These are phyloP conservation scores for Zoanthus sociatus DNA, from an alignment of 92 coral and sea anemone species.

Conservation along the genomic window DNA sequence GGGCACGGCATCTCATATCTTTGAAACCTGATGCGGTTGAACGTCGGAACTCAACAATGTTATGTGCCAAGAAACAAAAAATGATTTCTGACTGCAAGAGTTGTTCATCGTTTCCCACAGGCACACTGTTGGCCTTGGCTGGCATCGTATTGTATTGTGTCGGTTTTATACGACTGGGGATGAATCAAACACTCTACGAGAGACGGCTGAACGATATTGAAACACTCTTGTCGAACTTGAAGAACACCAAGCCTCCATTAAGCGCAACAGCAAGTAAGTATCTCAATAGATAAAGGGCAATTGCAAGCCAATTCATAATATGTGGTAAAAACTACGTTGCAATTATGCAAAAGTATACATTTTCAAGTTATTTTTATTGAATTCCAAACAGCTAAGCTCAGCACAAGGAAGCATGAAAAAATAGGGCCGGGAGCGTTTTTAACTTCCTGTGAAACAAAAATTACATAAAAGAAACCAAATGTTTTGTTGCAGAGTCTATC, in stretches of 20 bases:
- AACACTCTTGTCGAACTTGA: not conserved
- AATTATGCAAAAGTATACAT: too few species aligned
- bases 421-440: too few species aligned
- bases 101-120: constrained; percentile 37
- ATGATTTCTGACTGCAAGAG: constrained; percentile 32
- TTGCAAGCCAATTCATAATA: too few species aligned
- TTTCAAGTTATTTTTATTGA: too few species aligned
- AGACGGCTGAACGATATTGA: constrained; percentile 12
- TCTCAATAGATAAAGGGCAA: not conserved
- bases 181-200: constrained; percentile 21
- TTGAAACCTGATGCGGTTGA: not conserved
- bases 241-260: not conserved
- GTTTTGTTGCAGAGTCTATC: too few species aligned
- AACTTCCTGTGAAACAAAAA: too few species aligned
- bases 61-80: not conserved
- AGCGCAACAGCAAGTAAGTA: not conserved
- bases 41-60: not conserved
- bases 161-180: constrained; percentile 37
- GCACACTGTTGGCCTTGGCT: constrained; percentile 28
- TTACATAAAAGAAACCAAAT: too few species aligned
- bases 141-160: constrained; percentile 38
- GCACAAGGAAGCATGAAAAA: too few species aligned
- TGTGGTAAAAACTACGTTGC: too few species aligned
- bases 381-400: too few species aligned
- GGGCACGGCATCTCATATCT: not conserved